Evolutionary conservation across 1,140 invertebrate species (phyloP).

Genomic region (Prorops nasuta): DNA sequence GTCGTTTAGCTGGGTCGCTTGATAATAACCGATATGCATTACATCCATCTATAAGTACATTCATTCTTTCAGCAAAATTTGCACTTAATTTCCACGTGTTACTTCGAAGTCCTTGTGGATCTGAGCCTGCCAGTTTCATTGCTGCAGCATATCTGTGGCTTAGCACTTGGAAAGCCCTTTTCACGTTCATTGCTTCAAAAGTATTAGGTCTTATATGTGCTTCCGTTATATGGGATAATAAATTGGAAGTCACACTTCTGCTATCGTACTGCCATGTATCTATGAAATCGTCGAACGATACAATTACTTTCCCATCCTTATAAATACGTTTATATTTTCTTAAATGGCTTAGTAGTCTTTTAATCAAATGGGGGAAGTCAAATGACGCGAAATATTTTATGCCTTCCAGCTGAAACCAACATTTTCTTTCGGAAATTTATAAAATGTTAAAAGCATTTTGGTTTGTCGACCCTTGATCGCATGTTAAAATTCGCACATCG

Average conservation of each 20-base stretch:
- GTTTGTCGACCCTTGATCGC: slow-evolving; percentile 14
- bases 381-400: slow-evolving; percentile 4
- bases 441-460: not conserved
- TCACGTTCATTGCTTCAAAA: slow-evolving; percentile 27
- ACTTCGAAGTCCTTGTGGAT: slow-evolving; percentile 3
- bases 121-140: slow-evolving; percentile 15
- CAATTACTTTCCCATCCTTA: slow-evolving; percentile 12
- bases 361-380: slow-evolving; percentile 27
- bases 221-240: slow-evolving; percentile 23
- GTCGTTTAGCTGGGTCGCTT: not conserved
- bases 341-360: slow-evolving; percentile 10
- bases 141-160: slow-evolving; percentile 11
- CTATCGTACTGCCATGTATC: slow-evolving; percentile 18
- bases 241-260: slow-evolving; percentile 9
- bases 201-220: slow-evolving; percentile 19
- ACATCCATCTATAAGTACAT: not conserved
- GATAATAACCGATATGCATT: not conserved
- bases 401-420: not conserved
- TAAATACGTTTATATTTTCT: slow-evolving; percentile 10
- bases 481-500: slow-evolving; percentile 5
- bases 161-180: slow-evolving; percentile 19
- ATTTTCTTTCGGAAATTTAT: not conserved
- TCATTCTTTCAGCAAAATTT: slow-evolving; percentile 5
- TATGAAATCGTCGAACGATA: slow-evolving; percentile 17
- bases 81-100: slow-evolving; percentile 14